phyloP scores from a whole-genome alignment of 2,888 invertebrate genomes.

The Agrochola circellaris region DNA sequence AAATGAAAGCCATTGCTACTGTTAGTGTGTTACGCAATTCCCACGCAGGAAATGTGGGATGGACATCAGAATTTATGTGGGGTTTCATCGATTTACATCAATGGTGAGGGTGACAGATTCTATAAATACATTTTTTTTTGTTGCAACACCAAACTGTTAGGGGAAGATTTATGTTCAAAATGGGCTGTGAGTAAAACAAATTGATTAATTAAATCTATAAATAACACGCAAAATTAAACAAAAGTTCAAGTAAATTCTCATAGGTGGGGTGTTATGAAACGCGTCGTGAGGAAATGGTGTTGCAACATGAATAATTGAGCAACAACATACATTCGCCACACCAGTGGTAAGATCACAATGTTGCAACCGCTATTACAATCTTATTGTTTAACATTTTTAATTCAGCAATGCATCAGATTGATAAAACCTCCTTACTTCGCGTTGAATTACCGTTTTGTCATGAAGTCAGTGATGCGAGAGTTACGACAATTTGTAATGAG shows the following conservation, averaged over 20 bases:
- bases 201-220: neutral
- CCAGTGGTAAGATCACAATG: slow-evolving; percentile 29
- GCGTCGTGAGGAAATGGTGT: slow-evolving; percentile 13
- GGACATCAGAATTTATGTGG: neutral
- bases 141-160: neutral
- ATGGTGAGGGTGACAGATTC: neutral
- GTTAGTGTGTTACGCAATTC: no score
- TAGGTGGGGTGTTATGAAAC: slow-evolving; percentile 20
- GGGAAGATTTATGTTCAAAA: neutral
- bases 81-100: no score
- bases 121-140: neutral
- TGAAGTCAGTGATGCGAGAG: slow-evolving; percentile 49
- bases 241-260: slow-evolving; percentile 21
- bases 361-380: slow-evolving; percentile 12
- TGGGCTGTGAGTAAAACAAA: neutral
- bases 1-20: no score
- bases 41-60: neutral
- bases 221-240: slow-evolving; percentile 1
- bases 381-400: slow-evolving; percentile 48
- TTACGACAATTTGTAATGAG: slow-evolving; percentile 46
- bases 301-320: slow-evolving; percentile 33
- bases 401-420: slow-evolving; percentile 21
- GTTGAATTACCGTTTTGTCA: slow-evolving; percentile 41
- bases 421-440: slow-evolving; percentile 31
- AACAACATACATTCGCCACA: slow-evolving; percentile 47